Base-by-base conservation (phyloP, 2,888 invertebrate genomes). In the Lasius fuliginosus region DNA sequence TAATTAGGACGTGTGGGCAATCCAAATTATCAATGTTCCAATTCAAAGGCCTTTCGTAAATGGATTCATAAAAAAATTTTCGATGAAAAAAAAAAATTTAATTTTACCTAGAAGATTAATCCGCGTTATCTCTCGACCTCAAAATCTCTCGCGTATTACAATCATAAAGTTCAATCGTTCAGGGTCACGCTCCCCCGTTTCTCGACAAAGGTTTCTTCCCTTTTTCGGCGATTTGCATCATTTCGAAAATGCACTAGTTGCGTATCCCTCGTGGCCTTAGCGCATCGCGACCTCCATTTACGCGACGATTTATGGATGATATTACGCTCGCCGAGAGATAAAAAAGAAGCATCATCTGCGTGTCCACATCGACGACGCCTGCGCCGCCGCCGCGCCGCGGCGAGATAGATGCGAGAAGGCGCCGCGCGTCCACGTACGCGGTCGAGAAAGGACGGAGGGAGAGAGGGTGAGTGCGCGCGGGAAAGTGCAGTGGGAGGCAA, bases 371-470 rank as follows among this genome's bases (percentile, higher is more conserved):
- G 86, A 87, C 67, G 86, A 89, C 90, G 91, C 89, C 69, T 88
- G 90, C 90, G 91, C 85, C 84, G 30, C n/a, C 71, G 23, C 18
- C 62, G 23, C 67, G 62, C 53, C 56, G 65, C 53, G 46, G 87
- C 87, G 89, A 90, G 90, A 87, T 87, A 86, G 89, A 94, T 93
- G 94, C 94, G 94, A 95, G 94, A 95, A 95, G 94, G 94, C 94
- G 88, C 85, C 68, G 83, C 82, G 85, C 86, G 90, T 89, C 76
- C 88, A 85, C 88, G 86, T 84, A 88, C 86, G 87, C 86, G 87
- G 85, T 92, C 92, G 92, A 92, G 94, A 94, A 94, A 94, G 88
- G 92, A 94, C 71, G 95, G 95, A 95, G 95, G 95, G 94, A 95
- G 40, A 67, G 69, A 68, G 62, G 86, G 86, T 12, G 89, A 87